A percentile compares a stretch with the other conserved stretches of the same genome.
These are phyloP conservation scores for Oscheius sp. DNA, from an alignment of 2,888 invertebrate genomes.

Conservation along the genomic window DNA sequence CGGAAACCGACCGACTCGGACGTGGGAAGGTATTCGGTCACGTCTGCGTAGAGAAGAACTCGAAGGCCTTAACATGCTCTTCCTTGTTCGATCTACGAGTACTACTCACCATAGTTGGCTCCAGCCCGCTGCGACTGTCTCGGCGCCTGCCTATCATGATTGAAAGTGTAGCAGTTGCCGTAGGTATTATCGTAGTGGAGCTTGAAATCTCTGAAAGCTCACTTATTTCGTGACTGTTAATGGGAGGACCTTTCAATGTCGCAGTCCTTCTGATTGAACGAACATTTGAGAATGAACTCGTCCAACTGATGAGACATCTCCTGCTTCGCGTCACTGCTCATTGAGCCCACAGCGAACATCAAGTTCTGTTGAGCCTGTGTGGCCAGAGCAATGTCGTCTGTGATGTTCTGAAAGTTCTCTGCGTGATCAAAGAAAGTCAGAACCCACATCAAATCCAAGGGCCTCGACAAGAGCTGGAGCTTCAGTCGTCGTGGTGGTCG, in stretches of 20 bases:
- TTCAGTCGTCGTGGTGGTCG: slow-evolving; percentile 71
- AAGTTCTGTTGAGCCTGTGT: slow-evolving; percentile 71
- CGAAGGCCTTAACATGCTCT: slow-evolving; percentile 60
- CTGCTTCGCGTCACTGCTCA: slow-evolving; percentile 59
- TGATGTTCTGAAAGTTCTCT: slow-evolving; percentile 62
- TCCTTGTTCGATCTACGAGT: not conserved
- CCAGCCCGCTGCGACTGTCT: slow-evolving; percentile 71
- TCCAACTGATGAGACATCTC: slow-evolving; percentile 67
- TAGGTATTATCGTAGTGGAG: slow-evolving; percentile 72
- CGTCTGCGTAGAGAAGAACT: slow-evolving; percentile 70
- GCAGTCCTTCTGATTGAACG: slow-evolving; percentile 73
- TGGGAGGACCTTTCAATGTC: slow-evolving; percentile 63
- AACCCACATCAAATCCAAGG: slow-evolving; percentile 63
- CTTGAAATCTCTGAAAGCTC: slow-evolving; percentile 63
- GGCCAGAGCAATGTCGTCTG: slow-evolving; percentile 71
- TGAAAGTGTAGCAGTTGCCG: slow-evolving; percentile 72
- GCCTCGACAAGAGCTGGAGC: slow-evolving; percentile 67
- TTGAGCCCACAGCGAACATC: slow-evolving; percentile 71
- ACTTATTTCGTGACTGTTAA: not conserved
- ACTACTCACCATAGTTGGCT: slow-evolving; percentile 70
- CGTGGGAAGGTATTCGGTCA: slow-evolving; percentile 71
- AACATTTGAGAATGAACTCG: slow-evolving; percentile 72
- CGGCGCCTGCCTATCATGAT: slow-evolving; percentile 66
- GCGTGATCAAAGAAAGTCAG: too few relatives aligned
- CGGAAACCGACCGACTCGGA: slow-evolving; percentile 72